Evolutionary conservation across 1,140 invertebrate genomes (phyloP), one percentile per base, ranked within the genome.

Genomic region (Lordiphosa clarofinis): DNA sequence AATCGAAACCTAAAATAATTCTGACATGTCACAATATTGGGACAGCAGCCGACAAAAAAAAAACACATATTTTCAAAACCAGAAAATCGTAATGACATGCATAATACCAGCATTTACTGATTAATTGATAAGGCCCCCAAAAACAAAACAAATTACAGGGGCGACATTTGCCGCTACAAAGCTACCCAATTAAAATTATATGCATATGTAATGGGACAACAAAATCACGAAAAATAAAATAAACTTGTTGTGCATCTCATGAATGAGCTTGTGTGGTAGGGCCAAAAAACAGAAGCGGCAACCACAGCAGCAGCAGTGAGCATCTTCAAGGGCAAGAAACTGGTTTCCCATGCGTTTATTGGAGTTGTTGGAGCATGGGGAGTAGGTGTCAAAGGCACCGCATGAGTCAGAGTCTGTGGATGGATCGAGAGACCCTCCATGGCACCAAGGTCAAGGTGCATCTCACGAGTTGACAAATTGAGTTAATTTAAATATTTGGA

Each of bases 161-260:
- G 24, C 24, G 24, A 28, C 7, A 28, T 7, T 4, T 7, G 24
- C 24, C 24, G 24, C 24, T 28, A 28, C 24, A 28, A 28, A 28
- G 39, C 59, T 42, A 39, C 47, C 74, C 64, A 78, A 79, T 78
- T 79, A 78, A 79, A 61, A 48, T 36, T 35, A 79, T 73, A 54
- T 42, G 60, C 68, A 55, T 56, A 62, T 28, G 24, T 28, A 64
- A 53, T 31, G 42, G 59, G 50, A 67, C 46, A 48, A 31, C 50
- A 46, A 64, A 46, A 55, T 33, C 49, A 33, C 6, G 37, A n/a
- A 35, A 44, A 11, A 39, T 28, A 13, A 65, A 15, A 12, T 33
- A 73, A 79, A 73, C 73, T 76, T 63, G 73, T 61, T 78, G 73
- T 79, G 74, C 73, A 78, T 76, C 56, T 71, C 40, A 52, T 73